Conservation (phyloP, 2,888 invertebrate genomes). For the Malthinus seriepunctatus region DNA sequence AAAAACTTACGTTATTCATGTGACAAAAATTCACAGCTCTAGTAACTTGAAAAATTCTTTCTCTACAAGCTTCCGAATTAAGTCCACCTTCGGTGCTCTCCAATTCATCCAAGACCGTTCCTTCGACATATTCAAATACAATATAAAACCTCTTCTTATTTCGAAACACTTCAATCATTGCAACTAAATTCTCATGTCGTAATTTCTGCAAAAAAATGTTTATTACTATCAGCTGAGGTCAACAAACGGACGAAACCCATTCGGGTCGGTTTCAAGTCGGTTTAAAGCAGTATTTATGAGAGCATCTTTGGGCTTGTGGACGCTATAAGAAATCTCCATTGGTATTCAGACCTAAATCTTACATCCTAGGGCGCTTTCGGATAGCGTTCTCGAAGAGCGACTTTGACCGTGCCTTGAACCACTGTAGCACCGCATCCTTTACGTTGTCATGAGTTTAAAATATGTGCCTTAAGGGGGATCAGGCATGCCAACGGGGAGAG, state of each 20-base stretch:
- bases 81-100: slow-evolving; percentile 73
- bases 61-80: slow-evolving; percentile 72
- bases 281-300: too few species aligned
- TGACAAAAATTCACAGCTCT: slow-evolving; percentile 83
- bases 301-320: too few species aligned
- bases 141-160: slow-evolving; percentile 82
- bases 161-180: slow-evolving; percentile 86
- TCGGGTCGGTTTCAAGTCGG: too few species aligned
- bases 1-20: slow-evolving; percentile 69
- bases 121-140: slow-evolving; percentile 87
- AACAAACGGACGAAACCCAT: slow-evolving; percentile 24
- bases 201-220: slow-evolving; percentile 70
- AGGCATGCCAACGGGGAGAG: too few species aligned
- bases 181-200: slow-evolving; percentile 85
- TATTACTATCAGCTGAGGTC: not conserved
- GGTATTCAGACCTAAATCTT: too few species aligned
- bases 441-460: too few species aligned
- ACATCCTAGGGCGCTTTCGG: too few species aligned
- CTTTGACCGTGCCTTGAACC: too few species aligned
- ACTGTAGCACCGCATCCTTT: too few species aligned
- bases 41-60: slow-evolving; percentile 80
- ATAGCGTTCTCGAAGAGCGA: too few species aligned
- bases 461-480: too few species aligned
- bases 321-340: too few species aligned
- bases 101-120: slow-evolving; percentile 82